These are phyloP conservation scores for Pseudochirops corinnae DNA, from an alignment of 2,797 vertebrate genomes.

Conservation along the genomic window DNA sequence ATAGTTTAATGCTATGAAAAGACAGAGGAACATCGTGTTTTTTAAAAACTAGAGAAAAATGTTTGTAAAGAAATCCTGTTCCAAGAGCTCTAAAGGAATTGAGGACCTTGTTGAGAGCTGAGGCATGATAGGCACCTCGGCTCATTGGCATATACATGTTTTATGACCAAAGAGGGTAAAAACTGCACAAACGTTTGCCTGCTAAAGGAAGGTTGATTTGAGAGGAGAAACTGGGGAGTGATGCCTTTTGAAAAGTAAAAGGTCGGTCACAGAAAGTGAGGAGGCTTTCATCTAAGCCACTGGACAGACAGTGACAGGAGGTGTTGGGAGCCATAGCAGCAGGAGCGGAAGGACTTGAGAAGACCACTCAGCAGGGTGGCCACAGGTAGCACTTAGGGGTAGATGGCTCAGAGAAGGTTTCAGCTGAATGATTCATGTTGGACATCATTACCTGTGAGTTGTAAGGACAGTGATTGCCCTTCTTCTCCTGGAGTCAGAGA, in stretches of 20 bases:
- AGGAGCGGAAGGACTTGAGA: background rate
- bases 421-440: background rate
- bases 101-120: background rate
- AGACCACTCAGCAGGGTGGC: background rate
- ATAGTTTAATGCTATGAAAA: background rate
- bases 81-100: background rate
- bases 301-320: background rate
- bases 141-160: background rate
- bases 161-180: background rate
- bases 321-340: background rate
- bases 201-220: background rate
- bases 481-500: background rate
- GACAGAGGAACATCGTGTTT: background rate
- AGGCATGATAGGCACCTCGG: background rate
- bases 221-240: background rate
- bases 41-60: background rate
- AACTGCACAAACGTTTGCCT: background rate
- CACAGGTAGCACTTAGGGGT: background rate
- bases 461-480: background rate
- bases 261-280: background rate
- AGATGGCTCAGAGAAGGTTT: background rate
- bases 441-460: background rate
- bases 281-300: background rate
- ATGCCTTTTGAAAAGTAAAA: too few species aligned
- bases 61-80: background rate